phyloP scores from a whole-genome alignment of 2,113 vertebrate genomes.

The Monarcha castaneiventris region DNA sequence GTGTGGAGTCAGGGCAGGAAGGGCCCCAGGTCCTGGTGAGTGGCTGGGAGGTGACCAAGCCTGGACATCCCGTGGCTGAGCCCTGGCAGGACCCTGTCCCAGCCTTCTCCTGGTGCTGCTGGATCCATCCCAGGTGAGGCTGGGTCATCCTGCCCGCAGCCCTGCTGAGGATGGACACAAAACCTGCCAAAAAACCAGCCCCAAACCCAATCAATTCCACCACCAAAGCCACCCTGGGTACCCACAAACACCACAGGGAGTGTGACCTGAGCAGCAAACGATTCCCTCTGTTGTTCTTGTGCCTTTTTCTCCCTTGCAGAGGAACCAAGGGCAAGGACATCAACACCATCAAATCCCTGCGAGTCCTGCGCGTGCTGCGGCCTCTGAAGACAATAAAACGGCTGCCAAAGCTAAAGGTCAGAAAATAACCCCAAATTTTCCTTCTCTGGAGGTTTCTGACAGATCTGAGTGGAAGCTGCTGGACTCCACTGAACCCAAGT shows the following conservation, averaged over 20 bases:
- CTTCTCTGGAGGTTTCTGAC: background rate
- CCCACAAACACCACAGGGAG: background rate
- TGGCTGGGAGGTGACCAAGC: background rate
- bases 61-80: background rate
- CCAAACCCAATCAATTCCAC: background rate
- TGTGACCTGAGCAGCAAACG: background rate
- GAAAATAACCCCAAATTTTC: background rate
- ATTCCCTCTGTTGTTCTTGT: constrained; percentile 50
- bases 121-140: background rate
- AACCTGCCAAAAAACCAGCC: background rate
- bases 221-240: background rate
- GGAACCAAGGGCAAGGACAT: constrained; percentile 98
- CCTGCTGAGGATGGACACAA: background rate
- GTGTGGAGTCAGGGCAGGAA: background rate
- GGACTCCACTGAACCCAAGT: background rate
- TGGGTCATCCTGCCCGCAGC: background rate
- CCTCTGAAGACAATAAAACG: constrained; percentile 96
- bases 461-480: background rate
- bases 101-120: background rate
- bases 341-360: constrained; percentile 95
- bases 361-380: constrained; percentile 89
- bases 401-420: constrained; percentile 94
- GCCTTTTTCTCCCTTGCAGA: constrained; percentile 75
- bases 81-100: background rate
- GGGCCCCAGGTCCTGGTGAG: background rate